Base-by-base conservation (phyloP, 2,888 invertebrate species). In the Acronicta aceris region DNA sequence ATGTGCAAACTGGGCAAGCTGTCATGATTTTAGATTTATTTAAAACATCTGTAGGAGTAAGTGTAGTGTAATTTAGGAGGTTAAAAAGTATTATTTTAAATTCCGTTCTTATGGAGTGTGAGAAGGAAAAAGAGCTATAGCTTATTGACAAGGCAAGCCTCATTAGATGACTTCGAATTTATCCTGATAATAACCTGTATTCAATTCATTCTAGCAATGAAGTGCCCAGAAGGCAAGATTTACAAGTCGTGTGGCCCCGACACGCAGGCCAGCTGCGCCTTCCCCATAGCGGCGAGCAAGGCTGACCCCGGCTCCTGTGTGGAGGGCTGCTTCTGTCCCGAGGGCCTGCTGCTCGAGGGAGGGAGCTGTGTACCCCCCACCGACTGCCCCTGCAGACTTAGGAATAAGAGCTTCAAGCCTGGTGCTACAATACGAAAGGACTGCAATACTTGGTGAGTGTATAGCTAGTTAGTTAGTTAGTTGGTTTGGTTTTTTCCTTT, bases 301-400 rank as follows among this genome's bases (percentile, higher is more conserved):
- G 67, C 89, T 0, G 86, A 84, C 45, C 89, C 92, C 57, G 89
- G 92, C 5, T 89, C 95, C 30, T 98, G 98, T 80, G 96, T 97
- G 53, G 98, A 98, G 83, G 98, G 98, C 0, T 98, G 98, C 86
- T 98, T 97, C 92, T 98, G 98, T 84, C 98, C 98, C 0, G 92
- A 95, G 15, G 98, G 97, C 0, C 96, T 96, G 0, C 95, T 98
- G 1, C 92, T 97, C 8, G 96, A 98, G 73, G 96, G 96, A 4
- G 96, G 96, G n/a, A 95, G 95, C 38, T 98, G 98, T 81, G 96
- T 98, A 43, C 92, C 95, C 0, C 94, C 93, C 17, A 95, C 96
- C 8, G 93, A 97, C 59, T 99, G 99, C 80, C 98, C 98, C 0
- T 99, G 99, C 76, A 94, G 95, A 25, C 93, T 97, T 69, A 95